A percentile compares a stretch with the other conserved stretches of the same genome.
These are phyloP conservation scores for Thunnus albacares DNA, from an alignment of 2,797 vertebrate species.

Conservation along the genomic window DNA sequence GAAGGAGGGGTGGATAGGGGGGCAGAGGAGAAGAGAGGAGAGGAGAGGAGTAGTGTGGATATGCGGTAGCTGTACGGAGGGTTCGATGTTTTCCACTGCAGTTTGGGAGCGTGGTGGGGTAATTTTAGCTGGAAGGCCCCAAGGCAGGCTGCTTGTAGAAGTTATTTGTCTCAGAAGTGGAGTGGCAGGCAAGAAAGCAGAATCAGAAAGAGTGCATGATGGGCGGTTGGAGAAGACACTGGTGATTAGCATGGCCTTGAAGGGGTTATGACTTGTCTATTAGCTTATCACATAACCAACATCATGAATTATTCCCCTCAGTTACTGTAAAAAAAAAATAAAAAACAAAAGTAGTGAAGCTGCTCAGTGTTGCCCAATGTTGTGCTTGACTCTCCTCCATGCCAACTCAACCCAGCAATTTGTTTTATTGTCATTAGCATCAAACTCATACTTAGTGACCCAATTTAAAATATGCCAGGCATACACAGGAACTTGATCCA, in stretches of 20 bases:
- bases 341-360: background rate
- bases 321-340: constrained; percentile 10
- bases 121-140: constrained; percentile 85
- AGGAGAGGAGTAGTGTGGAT: constrained; percentile 59
- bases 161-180: constrained; percentile 76
- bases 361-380: background rate
- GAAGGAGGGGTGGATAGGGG: constrained; percentile 21
- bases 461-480: constrained; percentile 29
- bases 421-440: constrained; percentile 51
- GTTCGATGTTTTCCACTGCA: constrained; percentile 83
- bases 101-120: constrained; percentile 70
- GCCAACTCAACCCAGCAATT: constrained; percentile 42
- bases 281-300: constrained; percentile 20
- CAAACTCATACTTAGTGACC: constrained; percentile 28
- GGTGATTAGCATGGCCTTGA: constrained; percentile 63
- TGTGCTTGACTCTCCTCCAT: constrained; percentile 7
- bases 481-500: background rate
- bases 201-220: constrained; percentile 61
- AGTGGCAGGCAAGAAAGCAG: constrained; percentile 58
- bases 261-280: constrained; percentile 7
- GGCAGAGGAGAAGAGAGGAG: constrained; percentile 17
- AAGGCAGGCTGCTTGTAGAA: constrained; percentile 73
- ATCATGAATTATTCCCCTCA: constrained; percentile 18
- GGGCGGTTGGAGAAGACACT: constrained; percentile 61
- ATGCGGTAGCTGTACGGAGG: constrained; percentile 71